Base-by-base conservation (phyloP, 2,888 invertebrate genomes). In the Ceraclea dissimilis region DNA sequence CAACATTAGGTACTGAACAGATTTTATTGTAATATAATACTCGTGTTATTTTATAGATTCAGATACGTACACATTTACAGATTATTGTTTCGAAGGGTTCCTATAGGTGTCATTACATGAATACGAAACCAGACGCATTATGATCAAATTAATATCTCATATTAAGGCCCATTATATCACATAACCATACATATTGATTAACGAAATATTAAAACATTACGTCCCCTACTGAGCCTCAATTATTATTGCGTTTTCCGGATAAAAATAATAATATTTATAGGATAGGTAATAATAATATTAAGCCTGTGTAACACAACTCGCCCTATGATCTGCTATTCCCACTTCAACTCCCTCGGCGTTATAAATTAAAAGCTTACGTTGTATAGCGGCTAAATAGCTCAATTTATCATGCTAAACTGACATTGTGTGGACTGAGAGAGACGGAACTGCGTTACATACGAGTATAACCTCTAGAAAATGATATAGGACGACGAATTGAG, bases 321-420 rank as follows among this genome's bases (percentile, higher is more conserved):
- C 49, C 26, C 49, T 20, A 26, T 20, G 49, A 49, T 49, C 20
- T 49, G 49, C 19, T 49, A 22, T 49, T 49, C 52, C 56, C 49
- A 51, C 46, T 43, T 20, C 48, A 52, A 43, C 51, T 20, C 20
- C 58, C 57, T 57, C 49, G 51, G 50, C 52, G 60, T 59, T 58
- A 58, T 58, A 61, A 61, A 61, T 57, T 58, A 59, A 59, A 59
- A 58, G 61, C 56, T 58, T 55, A 59, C 58, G 54, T 56, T 56
- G 51, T 59, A 60, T 60, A 56, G 58, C 56, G 58, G 60, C 51
- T 55, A 58, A 60, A 60, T 58, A 60, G 56, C 56, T 54, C 61
- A 56, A 61, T 61, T 61, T 57, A 59, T 61, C 61, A 61, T 61
- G 58, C 52, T 60, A 60, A 60, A 60, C 58, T 59, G 61, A 61